A percentile compares a stretch with the other conserved stretches of the same genome.
Conservation (phyloP, 2,797 vertebrate species). For the Parauchenoglanis punctatus region DNA sequence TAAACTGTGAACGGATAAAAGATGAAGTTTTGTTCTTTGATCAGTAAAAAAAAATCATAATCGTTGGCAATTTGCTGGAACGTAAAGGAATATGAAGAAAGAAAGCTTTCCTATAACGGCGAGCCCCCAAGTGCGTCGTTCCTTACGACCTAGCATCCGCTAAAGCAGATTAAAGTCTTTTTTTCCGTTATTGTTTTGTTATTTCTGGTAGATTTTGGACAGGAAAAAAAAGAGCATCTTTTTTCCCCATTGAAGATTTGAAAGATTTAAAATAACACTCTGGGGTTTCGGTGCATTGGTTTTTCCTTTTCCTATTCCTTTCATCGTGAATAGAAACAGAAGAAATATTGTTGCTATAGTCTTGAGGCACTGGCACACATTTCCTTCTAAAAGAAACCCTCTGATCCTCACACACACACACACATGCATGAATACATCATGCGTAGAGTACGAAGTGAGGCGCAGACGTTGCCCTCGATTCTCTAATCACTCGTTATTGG, state of each 20-base stretch:
- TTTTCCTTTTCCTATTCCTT: background rate
- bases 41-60: background rate
- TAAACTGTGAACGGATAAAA: background rate
- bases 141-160: background rate
- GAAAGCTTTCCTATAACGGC: background rate
- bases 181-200: background rate
- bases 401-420: background rate
- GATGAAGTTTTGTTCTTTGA: background rate
- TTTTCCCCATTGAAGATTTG: background rate
- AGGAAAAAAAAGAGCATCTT: background rate
- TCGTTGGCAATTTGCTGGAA: background rate
- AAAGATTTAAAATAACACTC: background rate
- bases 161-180: background rate
- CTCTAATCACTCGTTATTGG: background rate
- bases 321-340: background rate
- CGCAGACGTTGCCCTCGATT: background rate
- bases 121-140: background rate
- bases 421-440: background rate
- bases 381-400: background rate
- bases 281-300: background rate
- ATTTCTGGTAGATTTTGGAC: too few species aligned
- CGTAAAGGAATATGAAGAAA: background rate
- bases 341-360: background rate
- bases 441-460: background rate
- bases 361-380: background rate